Base-by-base conservation (phyloP, 2,888 invertebrate genomes). In the Taenaris catops region DNA sequence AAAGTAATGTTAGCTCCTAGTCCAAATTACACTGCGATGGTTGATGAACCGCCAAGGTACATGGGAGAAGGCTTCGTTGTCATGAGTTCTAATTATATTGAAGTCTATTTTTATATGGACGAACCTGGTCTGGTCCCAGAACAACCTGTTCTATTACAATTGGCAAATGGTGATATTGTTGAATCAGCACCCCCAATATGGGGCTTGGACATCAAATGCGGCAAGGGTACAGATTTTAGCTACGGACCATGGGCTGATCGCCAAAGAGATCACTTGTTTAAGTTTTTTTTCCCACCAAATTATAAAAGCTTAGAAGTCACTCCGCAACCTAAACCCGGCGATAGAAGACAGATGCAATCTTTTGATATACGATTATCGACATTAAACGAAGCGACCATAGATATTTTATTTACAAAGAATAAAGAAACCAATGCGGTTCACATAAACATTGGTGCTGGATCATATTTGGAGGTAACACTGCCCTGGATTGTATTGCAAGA, bases 201-300 rank as follows among this genome's bases (percentile, higher is more conserved):
- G 96, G 97, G 97, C 3, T 93, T 98, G 6, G 98, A 97, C 68
- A 94, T 98, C 34, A 97, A 97, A 71, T 96, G 97, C 65, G 95
- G 97, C 0, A 97, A 97, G 78, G 97, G 96, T 46, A 96, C 96
- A 1, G 96, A 97, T 63, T 96, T 99, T 57, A 98, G 97, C 72
- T 99, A 99, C 64, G 99, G 99, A 0, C 99, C 99, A 0, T 99
- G 99, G 99, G 99, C 98, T 1, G 99, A 99, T 68, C 90, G 98
- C 29, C 99, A 99, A 69, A 90, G 99, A 46, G 98, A 98, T 65
- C 93, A 96, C 73, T 87, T 99, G 16, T 98, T 96, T 78, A 96
- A 93, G 76, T 97, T 98, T 74, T 99, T 99, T 83, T 98, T 95
- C 66, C 99, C 97, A 3, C 92, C 94, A 46, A 94, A 95, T 67